Base-by-base conservation (phyloP, 2,113 vertebrate genomes). In the Shinisaurus crocodilurus region DNA sequence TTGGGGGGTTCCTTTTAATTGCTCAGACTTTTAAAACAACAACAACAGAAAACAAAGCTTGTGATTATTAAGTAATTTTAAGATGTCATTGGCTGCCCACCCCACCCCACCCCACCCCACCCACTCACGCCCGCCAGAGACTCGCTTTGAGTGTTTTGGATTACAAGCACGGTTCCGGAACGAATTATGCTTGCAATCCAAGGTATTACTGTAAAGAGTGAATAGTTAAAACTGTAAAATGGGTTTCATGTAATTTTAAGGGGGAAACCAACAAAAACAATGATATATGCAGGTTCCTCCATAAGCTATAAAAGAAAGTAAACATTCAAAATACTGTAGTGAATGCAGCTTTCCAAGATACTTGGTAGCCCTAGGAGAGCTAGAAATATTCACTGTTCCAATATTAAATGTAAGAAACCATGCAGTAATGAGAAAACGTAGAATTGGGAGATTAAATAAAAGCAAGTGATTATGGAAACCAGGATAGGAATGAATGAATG, bases 291-390 rank as follows among this genome's bases (percentile, higher is more conserved):
- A 27, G 9, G 27, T 29, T 69, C 37, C 45, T 37, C 16, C 34
- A 69, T 5, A 50, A 29, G 16, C 27, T 48, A 48, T n/a, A 63
- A 34, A 82, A 63, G 10, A 63, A 25, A 83, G 2, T 76, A 50
- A 50, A 81, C 43, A 37, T 9, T 10, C 40, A 75, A 65, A 37
- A 74, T 74, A 15, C 70, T 82, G 85, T 25, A 67, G 67, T 40
- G 65, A 37, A 6, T 86, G 80, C 13, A 57, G 57, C 1, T 27
- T 2, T 67, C 72, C 72, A 70, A 92, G 43, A 74, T 75, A 82
- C 83, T 93, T 85, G n/a, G 94, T 48, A 86, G 45, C 34, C 80
- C 95, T 80, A 83, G 76, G 82, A 92, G 86, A 95, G 63, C 82
- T 70, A 80, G 80, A 1, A 48, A 88, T 27, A 48, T n/a, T 63